phyloP scores from a whole-genome alignment of 2,888 invertebrate species.

The Augiades crinisus region DNA sequence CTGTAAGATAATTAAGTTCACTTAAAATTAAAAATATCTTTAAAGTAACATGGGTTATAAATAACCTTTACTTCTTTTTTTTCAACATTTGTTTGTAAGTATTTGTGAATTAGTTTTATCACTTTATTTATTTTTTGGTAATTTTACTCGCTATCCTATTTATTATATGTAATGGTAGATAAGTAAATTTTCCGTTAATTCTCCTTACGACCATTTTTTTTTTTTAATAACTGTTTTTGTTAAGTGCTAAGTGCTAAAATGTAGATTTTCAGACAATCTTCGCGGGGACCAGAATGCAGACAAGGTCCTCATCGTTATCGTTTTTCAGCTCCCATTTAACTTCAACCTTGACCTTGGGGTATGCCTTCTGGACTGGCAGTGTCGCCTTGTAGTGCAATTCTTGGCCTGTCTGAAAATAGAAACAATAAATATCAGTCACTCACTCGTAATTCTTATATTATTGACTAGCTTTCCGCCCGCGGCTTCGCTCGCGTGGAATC shows the following conservation, averaged over 20 bases:
- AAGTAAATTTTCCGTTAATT: too few species aligned
- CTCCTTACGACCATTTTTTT: too few species aligned
- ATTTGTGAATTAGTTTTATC: too few species aligned
- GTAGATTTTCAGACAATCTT: slow-evolving; percentile 75
- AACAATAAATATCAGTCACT: neutral
- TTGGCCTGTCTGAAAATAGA: slow-evolving; percentile 57
- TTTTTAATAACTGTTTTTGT: neutral
- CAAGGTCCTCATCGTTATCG: slow-evolving; percentile 81
- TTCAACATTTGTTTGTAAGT: too few species aligned
- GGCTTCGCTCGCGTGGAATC: too few species aligned
- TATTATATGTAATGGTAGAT: too few species aligned
- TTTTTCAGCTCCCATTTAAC: slow-evolving; percentile 89
- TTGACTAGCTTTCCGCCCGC: too few species aligned
- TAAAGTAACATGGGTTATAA: too few species aligned
- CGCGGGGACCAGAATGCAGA: slow-evolving; percentile 86
- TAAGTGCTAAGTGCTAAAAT: neutral
- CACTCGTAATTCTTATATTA: too few species aligned
- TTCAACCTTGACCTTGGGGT: slow-evolving; percentile 86
- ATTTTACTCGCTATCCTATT: too few species aligned
- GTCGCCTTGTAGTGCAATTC: slow-evolving; percentile 71
- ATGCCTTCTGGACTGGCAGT: slow-evolving; percentile 83
- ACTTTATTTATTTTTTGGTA: too few species aligned
- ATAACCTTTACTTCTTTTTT: too few species aligned
- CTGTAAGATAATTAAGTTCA: neutral
- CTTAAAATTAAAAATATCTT: neutral